These are phyloP conservation scores for Papilio dardanus DNA, from an alignment of 1,140 invertebrate species.

Conservation along the genomic window DNA sequence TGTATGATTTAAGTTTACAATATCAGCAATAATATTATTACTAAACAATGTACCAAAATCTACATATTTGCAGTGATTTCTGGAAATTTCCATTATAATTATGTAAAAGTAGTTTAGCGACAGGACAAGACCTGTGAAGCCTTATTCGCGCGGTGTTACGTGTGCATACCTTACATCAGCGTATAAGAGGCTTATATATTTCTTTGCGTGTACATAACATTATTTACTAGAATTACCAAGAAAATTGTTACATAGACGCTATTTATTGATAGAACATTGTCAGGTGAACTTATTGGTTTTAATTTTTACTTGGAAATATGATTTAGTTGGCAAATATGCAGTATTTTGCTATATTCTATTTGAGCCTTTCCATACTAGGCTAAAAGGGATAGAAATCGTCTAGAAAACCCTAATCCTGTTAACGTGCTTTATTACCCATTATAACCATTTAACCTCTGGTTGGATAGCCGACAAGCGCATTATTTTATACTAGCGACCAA, in stretches of 20 bases:
- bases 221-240: conserved; percentile 38
- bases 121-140: conserved; percentile 43
- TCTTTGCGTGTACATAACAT: conserved; percentile 37
- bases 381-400: too few species aligned
- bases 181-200: conserved; percentile 56
- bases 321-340: not conserved
- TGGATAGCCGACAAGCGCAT: not conserved
- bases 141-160: conserved; percentile 48
- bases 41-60: not conserved
- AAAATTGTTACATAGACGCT: conserved; percentile 14
- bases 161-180: conserved; percentile 51
- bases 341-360: not conserved
- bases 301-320: conserved; percentile 47
- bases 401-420: not conserved
- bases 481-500: not conserved
- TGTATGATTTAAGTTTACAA: too few species aligned
- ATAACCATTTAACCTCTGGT: not conserved
- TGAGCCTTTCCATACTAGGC: not conserved
- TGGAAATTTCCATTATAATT: not conserved
- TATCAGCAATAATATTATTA: not conserved
- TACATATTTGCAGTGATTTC: conserved; percentile 5
- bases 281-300: conserved; percentile 24
- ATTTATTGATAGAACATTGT: conserved; percentile 23
- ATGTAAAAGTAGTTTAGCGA: conserved; percentile 1
- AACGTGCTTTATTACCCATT: not conserved